Conservation (phyloP, 2,797 vertebrate species). For the Enteromius radiatus region DNA sequence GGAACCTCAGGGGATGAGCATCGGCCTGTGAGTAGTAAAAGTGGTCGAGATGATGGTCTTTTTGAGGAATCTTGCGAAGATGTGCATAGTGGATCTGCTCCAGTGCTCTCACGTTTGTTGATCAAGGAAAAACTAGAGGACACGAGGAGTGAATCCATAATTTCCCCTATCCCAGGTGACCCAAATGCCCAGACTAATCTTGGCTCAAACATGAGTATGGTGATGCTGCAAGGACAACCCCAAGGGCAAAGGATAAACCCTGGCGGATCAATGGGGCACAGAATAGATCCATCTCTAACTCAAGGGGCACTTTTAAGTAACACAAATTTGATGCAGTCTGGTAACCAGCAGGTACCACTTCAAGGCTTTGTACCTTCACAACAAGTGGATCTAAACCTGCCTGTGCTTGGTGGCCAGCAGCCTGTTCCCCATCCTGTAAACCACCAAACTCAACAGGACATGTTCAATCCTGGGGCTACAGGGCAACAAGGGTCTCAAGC, state of each 20-base stretch:
- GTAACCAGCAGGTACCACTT: conserved; percentile 70
- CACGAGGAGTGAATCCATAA: conserved; percentile 67
- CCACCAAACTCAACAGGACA: conserved; percentile 76
- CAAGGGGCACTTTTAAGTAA: conserved; percentile 73
- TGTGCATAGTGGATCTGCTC: conserved; percentile 73
- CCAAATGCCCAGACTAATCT: conserved; percentile 66
- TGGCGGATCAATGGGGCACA: conserved; percentile 70
- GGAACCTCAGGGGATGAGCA: conserved; percentile 54
- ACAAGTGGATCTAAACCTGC: conserved; percentile 65
- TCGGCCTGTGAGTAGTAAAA: conserved; percentile 58
- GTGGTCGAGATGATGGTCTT: conserved; percentile 59
- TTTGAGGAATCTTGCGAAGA: conserved; percentile 69
- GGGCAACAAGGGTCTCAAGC: conserved; percentile 52
- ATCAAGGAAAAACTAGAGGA: conserved; percentile 79
- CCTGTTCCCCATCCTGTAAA: conserved; percentile 60
- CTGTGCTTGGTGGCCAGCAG: conserved; percentile 56
- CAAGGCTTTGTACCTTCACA: conserved; percentile 74
- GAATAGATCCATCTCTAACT: conserved; percentile 71
- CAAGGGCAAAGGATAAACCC: conserved; percentile 76
- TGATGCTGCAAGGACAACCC: conserved; percentile 73
- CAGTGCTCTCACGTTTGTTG: conserved; percentile 79
- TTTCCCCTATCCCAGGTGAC: conserved; percentile 71
- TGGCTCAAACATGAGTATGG: conserved; percentile 66
- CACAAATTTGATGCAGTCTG: conserved; percentile 73
- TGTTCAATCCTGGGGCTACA: conserved; percentile 66